These are phyloP conservation scores for Pocillopora meandrina DNA, from an alignment of 92 coral and sea anemone species.

Conservation along the genomic window DNA sequence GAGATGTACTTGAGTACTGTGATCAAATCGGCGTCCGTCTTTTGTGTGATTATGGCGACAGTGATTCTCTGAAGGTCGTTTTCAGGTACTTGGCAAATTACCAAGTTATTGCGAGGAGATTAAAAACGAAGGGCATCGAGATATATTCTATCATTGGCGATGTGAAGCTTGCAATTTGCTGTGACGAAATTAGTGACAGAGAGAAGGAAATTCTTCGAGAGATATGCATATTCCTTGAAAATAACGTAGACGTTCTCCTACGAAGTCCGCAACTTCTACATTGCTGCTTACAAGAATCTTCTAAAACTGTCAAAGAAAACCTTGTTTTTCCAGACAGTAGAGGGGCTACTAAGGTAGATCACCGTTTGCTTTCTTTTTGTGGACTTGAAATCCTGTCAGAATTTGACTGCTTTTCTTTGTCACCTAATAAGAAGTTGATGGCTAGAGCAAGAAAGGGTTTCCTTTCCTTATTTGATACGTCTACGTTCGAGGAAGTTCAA, in stretches of 20 bases:
- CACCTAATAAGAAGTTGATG: constrained; percentile 14
- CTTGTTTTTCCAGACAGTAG: constrained; percentile 2
- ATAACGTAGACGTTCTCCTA: background rate
- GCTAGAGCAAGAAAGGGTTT: background rate
- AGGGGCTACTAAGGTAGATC: background rate
- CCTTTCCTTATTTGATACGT: background rate
- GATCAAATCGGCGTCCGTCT: background rate
- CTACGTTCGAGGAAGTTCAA: background rate
- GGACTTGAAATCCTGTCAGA: background rate
- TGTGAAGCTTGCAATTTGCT: constrained; percentile 1
- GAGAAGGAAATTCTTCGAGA: background rate
- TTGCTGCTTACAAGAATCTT: background rate
- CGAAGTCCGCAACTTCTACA: constrained; percentile 16
- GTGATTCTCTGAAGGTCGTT: constrained; percentile 2
- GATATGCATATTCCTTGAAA: background rate
- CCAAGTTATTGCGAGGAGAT: constrained; percentile 15
- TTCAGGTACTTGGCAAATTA: constrained; percentile 30
- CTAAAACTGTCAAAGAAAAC: background rate
- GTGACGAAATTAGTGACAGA: background rate
- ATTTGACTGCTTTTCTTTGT: background rate
- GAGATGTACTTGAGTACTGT: background rate
- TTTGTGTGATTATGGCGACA: background rate
- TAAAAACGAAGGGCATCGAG: background rate
- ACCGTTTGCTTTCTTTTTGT: too few relatives aligned
- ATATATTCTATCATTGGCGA: constrained; percentile 3